These are phyloP conservation scores for Sebastes kiyomatsui DNA, from an alignment of 2,797 vertebrate genomes.

Conservation along the genomic window DNA sequence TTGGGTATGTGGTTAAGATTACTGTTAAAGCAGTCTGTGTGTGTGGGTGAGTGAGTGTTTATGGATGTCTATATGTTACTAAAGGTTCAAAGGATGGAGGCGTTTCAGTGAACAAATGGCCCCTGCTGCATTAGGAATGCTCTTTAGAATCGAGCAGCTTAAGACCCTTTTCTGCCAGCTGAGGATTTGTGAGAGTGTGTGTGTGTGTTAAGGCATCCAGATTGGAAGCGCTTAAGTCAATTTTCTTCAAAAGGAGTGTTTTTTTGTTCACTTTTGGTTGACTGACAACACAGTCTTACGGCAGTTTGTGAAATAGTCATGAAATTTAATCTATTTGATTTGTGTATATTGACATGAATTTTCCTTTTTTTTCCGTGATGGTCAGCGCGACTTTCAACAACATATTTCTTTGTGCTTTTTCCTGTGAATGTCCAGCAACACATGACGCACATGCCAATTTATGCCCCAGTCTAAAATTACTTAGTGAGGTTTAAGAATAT, in stretches of 20 bases:
- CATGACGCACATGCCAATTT: too few species aligned
- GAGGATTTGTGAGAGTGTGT: neutral
- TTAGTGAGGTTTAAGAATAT: too few species aligned
- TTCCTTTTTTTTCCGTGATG: too few species aligned
- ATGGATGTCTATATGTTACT: neutral
- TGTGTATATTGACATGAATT: too few species aligned
- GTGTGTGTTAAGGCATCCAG: neutral
- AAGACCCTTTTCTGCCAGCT: neutral
- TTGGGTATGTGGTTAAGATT: neutral
- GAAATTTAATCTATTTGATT: too few species aligned
- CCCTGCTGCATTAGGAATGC: neutral
- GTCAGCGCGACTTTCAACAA: too few species aligned
- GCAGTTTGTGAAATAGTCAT: too few species aligned
- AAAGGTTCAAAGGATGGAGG: slow-evolving; percentile 4
- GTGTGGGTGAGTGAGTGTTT: neutral
- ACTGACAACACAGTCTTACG: too few species aligned
- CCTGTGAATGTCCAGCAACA: too few species aligned
- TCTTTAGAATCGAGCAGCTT: neutral
- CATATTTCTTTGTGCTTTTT: too few species aligned
- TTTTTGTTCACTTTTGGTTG: neutral
- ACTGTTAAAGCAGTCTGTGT: neutral
- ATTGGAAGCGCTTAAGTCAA: neutral
- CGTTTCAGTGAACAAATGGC: slow-evolving; percentile 13
- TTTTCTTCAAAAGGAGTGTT: neutral
- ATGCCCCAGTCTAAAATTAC: too few species aligned